Evolutionary conservation across 1,140 invertebrate genomes (phyloP), one percentile per base, ranked within the genome.

Genomic region (Hyphantria cunea): DNA sequence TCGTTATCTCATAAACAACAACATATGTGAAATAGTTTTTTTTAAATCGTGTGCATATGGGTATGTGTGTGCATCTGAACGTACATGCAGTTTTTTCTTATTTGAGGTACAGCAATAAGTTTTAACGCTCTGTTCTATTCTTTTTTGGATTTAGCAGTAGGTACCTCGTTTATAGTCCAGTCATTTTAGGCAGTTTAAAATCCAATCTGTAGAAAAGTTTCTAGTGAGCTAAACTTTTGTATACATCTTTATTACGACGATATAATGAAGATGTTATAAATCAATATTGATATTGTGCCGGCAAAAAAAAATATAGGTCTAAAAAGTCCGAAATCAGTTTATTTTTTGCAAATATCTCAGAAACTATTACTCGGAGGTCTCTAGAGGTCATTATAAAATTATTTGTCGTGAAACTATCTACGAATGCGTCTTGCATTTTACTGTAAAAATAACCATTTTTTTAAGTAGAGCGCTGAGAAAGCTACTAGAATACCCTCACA

Each of bases 371-470:
- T 34, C 33, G 33, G 33, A 34, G 33, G 33, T 34, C 33, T 6
- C 6, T 34, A 34, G 31, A 52, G 59, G 49, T 62, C 39, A 44
- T 32, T 52, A 52, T 53, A 62, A 62, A 60, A 60, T 51, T 60
- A 14, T 60, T 41, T 13, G 7, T 60, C 47, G 10, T 60, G n/a
- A 37, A 50, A 62, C 49, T 34, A 34, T 34, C 33, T 34, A 34
- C 33, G 49, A 64, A 53, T 37, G 12, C 31, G 14, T 49, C n/a
- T 54, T 54, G 31, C 0, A 55, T 64, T 55, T 64, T 54, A 54
- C 31, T 64, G 53, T 64, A 64, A 37, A 64, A 56, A 56, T 51
- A 64, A 54, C 51, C 51, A 51, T 61, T 63, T 63, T n/a, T 63
- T 50, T 49, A 33, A 54, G 48, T 61, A 61, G 48, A 61, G 59